Base-by-base conservation (phyloP, 2,113 vertebrate genomes). In the Ammospiza caudacuta region DNA sequence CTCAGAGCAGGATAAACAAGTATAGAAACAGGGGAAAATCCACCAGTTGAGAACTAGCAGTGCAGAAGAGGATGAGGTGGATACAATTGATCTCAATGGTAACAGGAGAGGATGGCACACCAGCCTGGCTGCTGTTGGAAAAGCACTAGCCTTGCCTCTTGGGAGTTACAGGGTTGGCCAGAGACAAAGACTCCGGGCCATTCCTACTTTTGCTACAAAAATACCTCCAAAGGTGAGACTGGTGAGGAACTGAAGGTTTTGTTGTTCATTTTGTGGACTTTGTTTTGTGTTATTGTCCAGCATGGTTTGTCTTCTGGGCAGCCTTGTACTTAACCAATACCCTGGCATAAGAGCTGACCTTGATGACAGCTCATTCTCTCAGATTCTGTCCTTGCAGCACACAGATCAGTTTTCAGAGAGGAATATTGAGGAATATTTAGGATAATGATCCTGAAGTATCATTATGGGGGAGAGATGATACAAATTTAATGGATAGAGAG, bases 251-350 rank as follows among this genome's bases (percentile, higher is more conserved):
- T n/a, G 22, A 17, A 24, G 14, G 25, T 24, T 79, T 63, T 63
- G 27, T 2, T 64, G 19, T 11, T 59, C 12, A 15, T 52, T 52
- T 44, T 0, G 1, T 1, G 4, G 10, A 51, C 33, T 51, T 29
- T 2, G 2, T 51, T 79, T 91, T 74, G 54, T 13, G 64, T 69
- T 76, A 33, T 13, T 83, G 37, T 39, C 27, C 19, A 46, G 11
- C 28, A 25, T 15, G 31, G 9, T n/a, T 92, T 83, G 46, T 52
- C 16, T 85, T 72, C 49, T 64, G 35, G 44, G 51, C 16, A 86
- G 15, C 20, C 67, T 59, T 35, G 63, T 64, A 73, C 5, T 39
- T 54, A 68, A 55, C 12, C 27, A 72, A 59, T 11, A 61, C 15
- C 21, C 14, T 49, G 58, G 64, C 22, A 11, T 35, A 46, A 52